Base-by-base conservation (phyloP, 2,797 vertebrate genomes). In the Cyclura pinguis region DNA sequence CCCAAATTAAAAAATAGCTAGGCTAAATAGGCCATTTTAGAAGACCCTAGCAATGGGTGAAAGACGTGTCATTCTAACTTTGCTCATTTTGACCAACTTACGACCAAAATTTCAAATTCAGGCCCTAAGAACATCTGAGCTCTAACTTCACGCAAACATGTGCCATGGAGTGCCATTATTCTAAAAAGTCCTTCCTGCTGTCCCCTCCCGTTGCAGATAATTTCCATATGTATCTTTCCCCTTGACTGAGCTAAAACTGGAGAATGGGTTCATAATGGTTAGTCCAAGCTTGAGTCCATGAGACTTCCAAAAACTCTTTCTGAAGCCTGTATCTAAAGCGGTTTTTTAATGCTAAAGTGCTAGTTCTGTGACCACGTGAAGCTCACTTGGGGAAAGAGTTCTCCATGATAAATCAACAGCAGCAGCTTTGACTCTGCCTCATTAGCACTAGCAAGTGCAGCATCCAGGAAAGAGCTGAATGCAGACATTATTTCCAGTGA, bases 401-500 rank as follows among this genome's bases (percentile, higher is more conserved):
- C 9, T 38, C 27, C 18, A 8, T 55, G 47, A 84, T 87, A 67
- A 67, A 80, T 84, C 35, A 59, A 4, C 59, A 87, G 29, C 74
- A 78, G 6, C 73, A 27, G n/a, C 42, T 38, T n/a, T 72, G 32
- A 78, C 74, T 22, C 4, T 59, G 24, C 24, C 38, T 67, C 83
- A 76, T 91, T 86, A 86, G 42, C 67, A 62, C n/a, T 67, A 80
- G 76, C 4, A 67, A 81, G 83, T 64, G n/a, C 57, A 42, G 13
- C 13, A 50, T 35, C 42, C 83, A 82, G 72, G 69, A 85, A 80
- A 82, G 67, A 81, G 67, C 67, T 74, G 67, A 88, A 85, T 32
- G 64, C 6, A 74, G 13, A 32, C 77, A 81, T 85, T 88, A 73
- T 52, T 88, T 64, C 64, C 57, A 81, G 42, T 24, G 38, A 80